phyloP scores from a whole-genome alignment of 2,888 invertebrate species.

The Tuta absoluta region DNA sequence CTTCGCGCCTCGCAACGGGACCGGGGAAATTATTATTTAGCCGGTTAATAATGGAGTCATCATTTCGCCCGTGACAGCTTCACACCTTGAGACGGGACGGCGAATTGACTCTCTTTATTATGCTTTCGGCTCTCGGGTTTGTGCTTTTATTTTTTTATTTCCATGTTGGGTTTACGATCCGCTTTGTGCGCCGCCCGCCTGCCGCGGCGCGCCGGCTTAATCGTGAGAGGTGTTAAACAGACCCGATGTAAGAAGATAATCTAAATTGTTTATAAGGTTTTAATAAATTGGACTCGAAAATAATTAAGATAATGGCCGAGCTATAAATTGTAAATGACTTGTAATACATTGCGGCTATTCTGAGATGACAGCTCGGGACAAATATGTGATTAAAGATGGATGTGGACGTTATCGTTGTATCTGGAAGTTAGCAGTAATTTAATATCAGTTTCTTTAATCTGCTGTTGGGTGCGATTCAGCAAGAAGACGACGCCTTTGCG shows the following conservation, averaged over 20 bases:
- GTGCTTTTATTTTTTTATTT: slow-evolving; percentile 55
- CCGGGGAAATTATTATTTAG: slow-evolving; percentile 69
- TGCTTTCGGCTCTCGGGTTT: slow-evolving; percentile 50
- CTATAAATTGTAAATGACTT: slow-evolving; percentile 32
- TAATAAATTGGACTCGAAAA: slow-evolving; percentile 64
- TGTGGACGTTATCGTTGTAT: slow-evolving; percentile 2
- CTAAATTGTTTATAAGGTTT: slow-evolving; percentile 54
- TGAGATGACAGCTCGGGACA: slow-evolving; percentile 23
- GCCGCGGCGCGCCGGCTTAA: slow-evolving; percentile 44
- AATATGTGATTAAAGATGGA: slow-evolving; percentile 18
- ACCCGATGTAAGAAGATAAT: slow-evolving; percentile 63
- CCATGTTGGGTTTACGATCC: slow-evolving; percentile 63
- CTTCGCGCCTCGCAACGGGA: slow-evolving; percentile 59
- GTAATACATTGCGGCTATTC: slow-evolving; percentile 27
- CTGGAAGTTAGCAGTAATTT: slow-evolving; percentile 6
- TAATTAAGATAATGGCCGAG: slow-evolving; percentile 59
- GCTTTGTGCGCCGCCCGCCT: slow-evolving; percentile 59
- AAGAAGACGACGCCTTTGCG: slow-evolving; percentile 6
- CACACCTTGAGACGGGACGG: slow-evolving; percentile 71
- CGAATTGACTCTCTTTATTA: slow-evolving; percentile 75
- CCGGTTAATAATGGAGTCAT: slow-evolving; percentile 78
- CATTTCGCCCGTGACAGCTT: slow-evolving; percentile 77
- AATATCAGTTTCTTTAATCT: slow-evolving; percentile 19
- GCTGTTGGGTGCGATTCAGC: neutral
- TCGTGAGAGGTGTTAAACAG: slow-evolving; percentile 70